Conservation (phyloP, 1,140 invertebrate genomes). For the Eurosta solidaginis region DNA sequence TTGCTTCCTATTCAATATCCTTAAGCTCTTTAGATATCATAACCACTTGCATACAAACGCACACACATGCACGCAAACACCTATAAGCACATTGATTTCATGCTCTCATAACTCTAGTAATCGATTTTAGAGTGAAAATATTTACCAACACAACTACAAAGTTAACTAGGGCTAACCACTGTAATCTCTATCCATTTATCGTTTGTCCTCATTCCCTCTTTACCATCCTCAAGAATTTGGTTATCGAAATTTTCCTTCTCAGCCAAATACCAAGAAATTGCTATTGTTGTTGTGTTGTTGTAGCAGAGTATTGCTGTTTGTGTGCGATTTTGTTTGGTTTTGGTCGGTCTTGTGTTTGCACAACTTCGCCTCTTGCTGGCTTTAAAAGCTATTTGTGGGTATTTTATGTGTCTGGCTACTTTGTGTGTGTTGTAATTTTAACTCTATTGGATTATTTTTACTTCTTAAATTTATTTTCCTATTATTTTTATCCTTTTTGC, state of each 20-base stretch:
- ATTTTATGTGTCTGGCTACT: too few relatives aligned
- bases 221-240: not conserved
- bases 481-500: not conserved
- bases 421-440: not conserved
- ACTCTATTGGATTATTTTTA: too few relatives aligned
- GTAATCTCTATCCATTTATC: too few relatives aligned
- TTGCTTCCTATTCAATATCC: too few relatives aligned
- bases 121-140: slow-evolving; percentile 22
- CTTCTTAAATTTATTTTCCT: too few relatives aligned
- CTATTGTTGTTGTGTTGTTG: not conserved
- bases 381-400: not conserved
- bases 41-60: too few relatives aligned
- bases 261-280: not conserved
- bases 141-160: not conserved
- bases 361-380: not conserved
- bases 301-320: not conserved
- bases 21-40: too few relatives aligned
- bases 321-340: not conserved
- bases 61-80: not conserved
- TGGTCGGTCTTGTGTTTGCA: not conserved
- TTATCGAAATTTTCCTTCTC: too few relatives aligned
- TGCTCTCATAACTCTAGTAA: not conserved
- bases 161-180: not conserved
- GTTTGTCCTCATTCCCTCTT: not conserved
- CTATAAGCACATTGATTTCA: not conserved